A percentile compares a stretch with the other conserved stretches of the same genome.
phyloP scores from a whole-genome alignment of 2,888 invertebrate genomes.

The Lithosia quadra region DNA sequence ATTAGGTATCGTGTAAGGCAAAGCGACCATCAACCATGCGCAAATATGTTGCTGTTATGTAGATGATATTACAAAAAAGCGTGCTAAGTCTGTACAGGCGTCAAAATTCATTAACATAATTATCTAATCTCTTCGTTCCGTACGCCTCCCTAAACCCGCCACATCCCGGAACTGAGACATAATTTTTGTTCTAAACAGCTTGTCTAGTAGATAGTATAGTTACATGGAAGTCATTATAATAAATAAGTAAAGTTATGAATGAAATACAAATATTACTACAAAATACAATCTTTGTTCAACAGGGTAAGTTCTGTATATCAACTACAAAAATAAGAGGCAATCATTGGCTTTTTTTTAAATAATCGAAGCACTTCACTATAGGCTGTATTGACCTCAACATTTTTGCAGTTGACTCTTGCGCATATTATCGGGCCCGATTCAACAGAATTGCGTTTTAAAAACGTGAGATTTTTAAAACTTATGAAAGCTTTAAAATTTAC shows the following conservation, averaged over 20 bases:
- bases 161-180: too few species aligned
- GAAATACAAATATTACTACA: conserved; percentile 70
- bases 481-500: neutral
- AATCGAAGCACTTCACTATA: neutral
- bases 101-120: neutral
- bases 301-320: conserved; percentile 28
- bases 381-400: conserved; percentile 11
- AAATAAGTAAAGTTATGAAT: conserved; percentile 42
- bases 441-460: conserved; percentile 18
- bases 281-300: conserved; percentile 69
- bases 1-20: neutral
- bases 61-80: too few species aligned
- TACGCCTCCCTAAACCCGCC: too few species aligned
- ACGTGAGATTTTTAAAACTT: neutral
- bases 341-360: neutral
- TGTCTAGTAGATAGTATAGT: neutral
- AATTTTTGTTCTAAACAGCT: too few species aligned
- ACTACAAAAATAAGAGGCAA: conserved; percentile 39
- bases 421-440: neutral
- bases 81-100: too few species aligned
- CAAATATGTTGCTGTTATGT: too few species aligned
- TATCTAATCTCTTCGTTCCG: too few species aligned
- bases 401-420: conserved; percentile 28
- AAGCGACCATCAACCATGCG: neutral
- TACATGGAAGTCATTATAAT: conserved; percentile 37